Conservation (phyloP, 2,113 vertebrate genomes). For the Asarcornis scutulata region DNA sequence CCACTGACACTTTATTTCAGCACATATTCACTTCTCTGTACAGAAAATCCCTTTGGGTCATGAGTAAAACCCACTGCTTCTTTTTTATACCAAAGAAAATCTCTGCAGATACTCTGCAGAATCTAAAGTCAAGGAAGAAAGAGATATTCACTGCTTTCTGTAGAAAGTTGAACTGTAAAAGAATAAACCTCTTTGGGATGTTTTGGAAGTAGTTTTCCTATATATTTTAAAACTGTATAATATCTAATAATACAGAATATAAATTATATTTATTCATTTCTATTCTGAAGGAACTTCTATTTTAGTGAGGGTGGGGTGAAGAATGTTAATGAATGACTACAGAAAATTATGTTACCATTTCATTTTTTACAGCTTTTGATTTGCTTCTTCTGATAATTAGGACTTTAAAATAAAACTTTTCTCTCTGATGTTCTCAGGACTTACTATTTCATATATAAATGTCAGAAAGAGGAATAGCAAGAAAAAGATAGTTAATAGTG, state of each 20-base stretch:
- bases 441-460: neutral
- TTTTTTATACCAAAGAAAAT: conserved; percentile 33
- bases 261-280: neutral
- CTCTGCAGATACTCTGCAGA: conserved; percentile 2
- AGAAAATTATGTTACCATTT: neutral
- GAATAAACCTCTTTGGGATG: neutral
- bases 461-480: neutral
- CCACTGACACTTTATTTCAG: conserved; percentile 11
- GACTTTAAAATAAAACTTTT: neutral
- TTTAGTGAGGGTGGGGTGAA: neutral
- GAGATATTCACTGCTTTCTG: neutral
- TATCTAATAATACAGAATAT: neutral
- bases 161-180: conserved; percentile 1
- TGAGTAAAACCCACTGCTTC: conserved; percentile 8
- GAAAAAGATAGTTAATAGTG: neutral
- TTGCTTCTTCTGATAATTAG: neutral
- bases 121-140: conserved; percentile 1
- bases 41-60: conserved; percentile 39
- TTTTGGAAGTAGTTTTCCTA: neutral
- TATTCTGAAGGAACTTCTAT: neutral
- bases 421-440: neutral
- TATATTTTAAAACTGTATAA: neutral
- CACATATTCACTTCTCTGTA: conserved; percentile 3
- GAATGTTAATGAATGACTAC: rapidly evolving
- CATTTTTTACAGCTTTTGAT: neutral